Conservation (phyloP, 2,113 vertebrate species). For the Rhabdornis inornatus region DNA sequence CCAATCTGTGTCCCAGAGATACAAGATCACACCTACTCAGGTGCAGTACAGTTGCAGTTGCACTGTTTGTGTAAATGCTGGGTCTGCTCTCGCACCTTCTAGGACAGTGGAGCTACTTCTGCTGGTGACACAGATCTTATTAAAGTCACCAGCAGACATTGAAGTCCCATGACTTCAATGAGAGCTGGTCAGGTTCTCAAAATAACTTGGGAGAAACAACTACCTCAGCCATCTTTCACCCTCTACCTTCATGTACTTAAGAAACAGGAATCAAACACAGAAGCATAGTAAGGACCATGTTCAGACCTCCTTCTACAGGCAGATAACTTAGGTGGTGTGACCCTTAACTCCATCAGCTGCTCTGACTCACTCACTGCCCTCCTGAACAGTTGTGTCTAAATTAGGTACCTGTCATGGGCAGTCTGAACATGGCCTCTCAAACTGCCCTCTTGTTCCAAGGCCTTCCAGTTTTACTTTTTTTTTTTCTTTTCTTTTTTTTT, state of each 20-base stretch:
- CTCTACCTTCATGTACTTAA: conserved; percentile 3
- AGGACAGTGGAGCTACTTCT: background rate
- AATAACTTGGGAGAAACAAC: background rate
- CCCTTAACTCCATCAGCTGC: background rate
- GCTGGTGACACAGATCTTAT: background rate
- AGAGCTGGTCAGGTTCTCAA: background rate
- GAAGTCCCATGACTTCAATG: background rate
- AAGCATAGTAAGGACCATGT: background rate
- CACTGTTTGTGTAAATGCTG: background rate
- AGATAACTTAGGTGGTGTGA: background rate
- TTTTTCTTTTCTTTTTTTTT: background rate
- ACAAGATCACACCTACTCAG: conserved; percentile 4
- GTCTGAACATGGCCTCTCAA: background rate
- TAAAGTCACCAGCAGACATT: background rate
- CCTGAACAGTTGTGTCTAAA: background rate
- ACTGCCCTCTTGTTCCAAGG: conserved; percentile 28
- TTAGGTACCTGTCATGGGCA: background rate
- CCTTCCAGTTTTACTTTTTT: conserved; percentile 48
- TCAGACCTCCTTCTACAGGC: conserved; percentile 19
- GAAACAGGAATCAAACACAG: conserved; percentile 8
- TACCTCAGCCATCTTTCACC: background rate
- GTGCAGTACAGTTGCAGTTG: background rate
- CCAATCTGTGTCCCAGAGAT: conserved; percentile 30
- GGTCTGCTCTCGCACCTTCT: background rate
- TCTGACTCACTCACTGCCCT: background rate